Conservation (phyloP, 2,113 vertebrate species). For the Mesocricetus auratus region DNA sequence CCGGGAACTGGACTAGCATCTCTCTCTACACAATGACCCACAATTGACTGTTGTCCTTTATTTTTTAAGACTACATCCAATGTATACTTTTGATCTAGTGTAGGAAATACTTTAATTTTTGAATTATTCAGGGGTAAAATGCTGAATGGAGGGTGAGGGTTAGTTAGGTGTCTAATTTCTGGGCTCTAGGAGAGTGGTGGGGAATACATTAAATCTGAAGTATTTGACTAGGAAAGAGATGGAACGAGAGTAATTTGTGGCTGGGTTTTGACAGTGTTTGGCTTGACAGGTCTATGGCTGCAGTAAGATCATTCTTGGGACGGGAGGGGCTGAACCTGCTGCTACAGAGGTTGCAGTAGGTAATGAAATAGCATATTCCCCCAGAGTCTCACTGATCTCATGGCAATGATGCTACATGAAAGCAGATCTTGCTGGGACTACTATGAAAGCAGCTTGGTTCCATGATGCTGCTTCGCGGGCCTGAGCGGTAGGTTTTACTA, state of each 20-base stretch:
- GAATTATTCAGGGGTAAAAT: slow-evolving; percentile 20
- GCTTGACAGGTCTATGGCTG: not conserved
- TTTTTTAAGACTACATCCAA: not conserved
- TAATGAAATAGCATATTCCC: not conserved
- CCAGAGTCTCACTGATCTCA: slow-evolving; percentile 1
- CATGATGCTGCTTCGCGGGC: not conserved
- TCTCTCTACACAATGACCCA: not conserved
- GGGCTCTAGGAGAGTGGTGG: not conserved
- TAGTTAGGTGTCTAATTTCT: not conserved
- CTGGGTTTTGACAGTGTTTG: not conserved
- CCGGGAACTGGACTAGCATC: not conserved
- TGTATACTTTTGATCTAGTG: not conserved
- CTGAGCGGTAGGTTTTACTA: slow-evolving; percentile 33
- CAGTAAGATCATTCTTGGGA: not conserved
- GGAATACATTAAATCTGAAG: not conserved
- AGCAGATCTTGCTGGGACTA: not conserved
- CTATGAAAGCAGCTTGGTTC: not conserved
- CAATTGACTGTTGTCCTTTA: not conserved
- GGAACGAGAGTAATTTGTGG: not conserved
- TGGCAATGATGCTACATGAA: not conserved
- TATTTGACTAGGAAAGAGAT: not conserved
- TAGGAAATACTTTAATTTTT: not conserved
- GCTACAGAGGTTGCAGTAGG: not conserved
- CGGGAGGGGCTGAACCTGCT: not conserved
- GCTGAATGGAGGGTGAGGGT: not conserved